A percentile compares a stretch with the other conserved stretches of the same genome.
These are phyloP conservation scores for Trichogramma evanescens DNA, from an alignment of 2,888 invertebrate species.

Conservation along the genomic window DNA sequence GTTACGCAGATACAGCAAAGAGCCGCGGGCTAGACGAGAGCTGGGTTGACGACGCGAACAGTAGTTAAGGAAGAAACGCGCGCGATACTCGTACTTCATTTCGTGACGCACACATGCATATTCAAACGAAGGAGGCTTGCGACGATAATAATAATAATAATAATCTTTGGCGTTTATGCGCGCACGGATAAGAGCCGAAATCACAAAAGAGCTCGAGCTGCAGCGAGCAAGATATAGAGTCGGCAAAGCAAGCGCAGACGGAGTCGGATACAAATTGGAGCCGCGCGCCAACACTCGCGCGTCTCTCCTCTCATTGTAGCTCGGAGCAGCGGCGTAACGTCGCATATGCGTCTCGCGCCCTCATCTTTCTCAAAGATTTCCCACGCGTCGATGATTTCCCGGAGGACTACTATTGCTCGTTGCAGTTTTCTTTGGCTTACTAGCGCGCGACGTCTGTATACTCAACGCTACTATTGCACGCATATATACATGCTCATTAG, in stretches of 20 bases:
- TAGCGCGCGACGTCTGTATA: no score
- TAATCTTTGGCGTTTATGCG: not conserved
- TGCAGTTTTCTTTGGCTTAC: not conserved
- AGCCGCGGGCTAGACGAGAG: no score
- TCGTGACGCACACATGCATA: no score
- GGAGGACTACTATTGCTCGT: not conserved
- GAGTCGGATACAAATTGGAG: not conserved
- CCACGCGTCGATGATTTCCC: constrained; percentile 25
- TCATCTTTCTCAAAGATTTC: constrained; percentile 22
- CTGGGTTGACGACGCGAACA: no score
- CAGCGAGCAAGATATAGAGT: not conserved
- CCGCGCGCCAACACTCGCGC: no score
- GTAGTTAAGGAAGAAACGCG: no score
- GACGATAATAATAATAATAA: no score
- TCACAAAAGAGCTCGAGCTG: not conserved
- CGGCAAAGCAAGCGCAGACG: not conserved
- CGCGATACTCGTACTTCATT: no score
- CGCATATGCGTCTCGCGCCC: not conserved
- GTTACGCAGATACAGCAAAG: no score
- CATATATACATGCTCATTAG: not conserved
- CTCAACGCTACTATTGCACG: no score
- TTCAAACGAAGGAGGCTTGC: no score
- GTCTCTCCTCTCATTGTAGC: not conserved
- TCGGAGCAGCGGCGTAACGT: not conserved
- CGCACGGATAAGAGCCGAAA: not conserved